phyloP scores from a whole-genome alignment of 2,888 invertebrate species.

The Endotricha flammealis region DNA sequence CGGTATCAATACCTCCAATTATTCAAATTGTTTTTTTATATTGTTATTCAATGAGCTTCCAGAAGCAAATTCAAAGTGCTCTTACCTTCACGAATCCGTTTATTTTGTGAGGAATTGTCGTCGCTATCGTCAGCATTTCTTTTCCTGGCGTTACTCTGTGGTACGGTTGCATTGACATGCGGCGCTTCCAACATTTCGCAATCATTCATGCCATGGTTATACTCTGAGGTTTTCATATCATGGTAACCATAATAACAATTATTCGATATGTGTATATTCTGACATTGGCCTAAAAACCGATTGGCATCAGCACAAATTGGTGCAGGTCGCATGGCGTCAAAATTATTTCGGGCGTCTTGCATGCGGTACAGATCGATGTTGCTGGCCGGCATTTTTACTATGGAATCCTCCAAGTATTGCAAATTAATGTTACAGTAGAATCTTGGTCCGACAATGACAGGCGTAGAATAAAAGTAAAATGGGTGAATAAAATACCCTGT shows the following conservation, averaged over 20 bases:
- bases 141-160: slow-evolving; percentile 49
- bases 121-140: slow-evolving; percentile 57
- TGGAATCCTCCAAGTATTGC: no score
- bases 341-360: slow-evolving; percentile 68
- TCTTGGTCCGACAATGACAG: no score
- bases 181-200: slow-evolving; percentile 63
- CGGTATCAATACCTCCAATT: not conserved
- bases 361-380: slow-evolving; percentile 56
- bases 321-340: slow-evolving; percentile 64
- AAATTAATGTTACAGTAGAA: no score
- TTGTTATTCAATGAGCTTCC: slow-evolving; percentile 46
- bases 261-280: slow-evolving; percentile 67
- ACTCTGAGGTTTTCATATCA: slow-evolving; percentile 40
- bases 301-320: slow-evolving; percentile 57
- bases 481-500: no score
- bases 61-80: slow-evolving; percentile 24
- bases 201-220: slow-evolving; percentile 41
- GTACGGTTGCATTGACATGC: slow-evolving; percentile 24
- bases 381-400: slow-evolving; percentile 56
- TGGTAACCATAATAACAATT: slow-evolving; percentile 77
- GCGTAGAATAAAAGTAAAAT: no score
- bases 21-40: not conserved
- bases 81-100: slow-evolving; percentile 69
- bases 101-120: slow-evolving; percentile 53
- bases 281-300: slow-evolving; percentile 58